Percentiles rank a stretch among this genome's conserved stretches.
Conservation (phyloP, 2,888 invertebrate genomes). For the Melanostoma mellinum region DNA sequence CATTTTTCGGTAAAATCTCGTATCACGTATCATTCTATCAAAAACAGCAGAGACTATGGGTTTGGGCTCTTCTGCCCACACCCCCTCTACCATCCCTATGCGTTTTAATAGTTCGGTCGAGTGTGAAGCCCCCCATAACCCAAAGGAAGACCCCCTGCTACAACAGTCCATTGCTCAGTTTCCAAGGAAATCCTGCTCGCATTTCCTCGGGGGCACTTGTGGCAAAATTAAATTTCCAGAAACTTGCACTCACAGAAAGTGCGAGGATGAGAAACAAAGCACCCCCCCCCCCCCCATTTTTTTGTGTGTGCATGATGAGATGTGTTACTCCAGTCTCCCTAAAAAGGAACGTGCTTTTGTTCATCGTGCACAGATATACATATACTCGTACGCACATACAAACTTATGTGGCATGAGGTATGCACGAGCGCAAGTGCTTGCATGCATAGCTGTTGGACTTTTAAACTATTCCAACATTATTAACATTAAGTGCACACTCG, state of each 20-base stretch:
- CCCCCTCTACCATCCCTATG: not conserved
- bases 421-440: slow-evolving; percentile 33
- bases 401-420: too few relatives aligned
- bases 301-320: too few relatives aligned
- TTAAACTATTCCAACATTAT: slow-evolving; percentile 59
- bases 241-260: slow-evolving; percentile 31
- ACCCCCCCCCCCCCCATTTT: not conserved
- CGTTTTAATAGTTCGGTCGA: slow-evolving; percentile 42
- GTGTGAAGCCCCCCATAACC: slow-evolving; percentile 16
- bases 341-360: slow-evolving; percentile 32
- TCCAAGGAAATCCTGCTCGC: slow-evolving; percentile 54
- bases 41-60: too few relatives aligned
- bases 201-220: slow-evolving; percentile 56
- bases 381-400: slow-evolving; percentile 10
- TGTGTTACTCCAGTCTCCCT: not conserved
- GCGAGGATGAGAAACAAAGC: not conserved
- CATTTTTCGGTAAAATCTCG: too few relatives aligned
- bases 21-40: too few relatives aligned
- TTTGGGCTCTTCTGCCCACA: too few relatives aligned
- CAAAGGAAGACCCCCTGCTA: not conserved
- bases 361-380: slow-evolving; percentile 3
- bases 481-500: slow-evolving; percentile 48
- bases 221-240: slow-evolving; percentile 62
- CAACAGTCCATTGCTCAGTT: slow-evolving; percentile 20
- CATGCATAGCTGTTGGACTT: slow-evolving; percentile 59